A percentile compares a stretch with the other conserved stretches of the same genome.
Evolutionary conservation across 2,113 vertebrate genomes (phyloP).

Genomic region (Aegithalos caudatus): DNA sequence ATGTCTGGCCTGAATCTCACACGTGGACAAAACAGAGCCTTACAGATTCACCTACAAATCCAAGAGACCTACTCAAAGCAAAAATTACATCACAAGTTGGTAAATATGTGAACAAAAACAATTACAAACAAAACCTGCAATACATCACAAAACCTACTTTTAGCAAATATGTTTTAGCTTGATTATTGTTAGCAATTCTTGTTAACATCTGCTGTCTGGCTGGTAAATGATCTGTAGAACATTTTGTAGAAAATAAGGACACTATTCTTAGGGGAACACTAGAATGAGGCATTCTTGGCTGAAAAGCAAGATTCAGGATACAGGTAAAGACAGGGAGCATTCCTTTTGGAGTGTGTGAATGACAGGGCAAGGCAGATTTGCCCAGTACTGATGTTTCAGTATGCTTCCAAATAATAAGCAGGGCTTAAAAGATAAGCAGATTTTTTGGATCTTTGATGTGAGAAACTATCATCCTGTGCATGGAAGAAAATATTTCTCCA

Average conservation of each 20-base stretch:
- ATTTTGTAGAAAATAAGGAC: slow-evolving; percentile 9
- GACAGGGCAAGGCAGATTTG: not conserved
- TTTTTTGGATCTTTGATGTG: not conserved
- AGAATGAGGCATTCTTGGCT: not conserved
- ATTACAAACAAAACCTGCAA: not conserved
- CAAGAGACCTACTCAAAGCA: not conserved
- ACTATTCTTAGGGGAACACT: not conserved
- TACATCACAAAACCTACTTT: not conserved
- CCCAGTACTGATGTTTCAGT: not conserved
- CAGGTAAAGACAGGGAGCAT: not conserved
- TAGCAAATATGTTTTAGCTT: not conserved
- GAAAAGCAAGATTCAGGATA: not conserved
- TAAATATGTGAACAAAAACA: not conserved
- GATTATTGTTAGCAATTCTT: slow-evolving; percentile 18
- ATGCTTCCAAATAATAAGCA: not conserved
- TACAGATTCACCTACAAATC: not conserved
- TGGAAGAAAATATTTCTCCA: slow-evolving; percentile 7
- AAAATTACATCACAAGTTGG: not conserved
- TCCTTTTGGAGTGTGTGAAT: not conserved
- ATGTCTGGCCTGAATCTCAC: not conserved
- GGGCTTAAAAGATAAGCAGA: not conserved
- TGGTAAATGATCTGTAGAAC: not conserved
- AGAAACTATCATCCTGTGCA: not conserved
- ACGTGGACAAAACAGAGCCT: not conserved
- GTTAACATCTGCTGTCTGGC: not conserved